Base-by-base conservation (phyloP, 2,113 vertebrate genomes). In the Otolemur garnettii region DNA sequence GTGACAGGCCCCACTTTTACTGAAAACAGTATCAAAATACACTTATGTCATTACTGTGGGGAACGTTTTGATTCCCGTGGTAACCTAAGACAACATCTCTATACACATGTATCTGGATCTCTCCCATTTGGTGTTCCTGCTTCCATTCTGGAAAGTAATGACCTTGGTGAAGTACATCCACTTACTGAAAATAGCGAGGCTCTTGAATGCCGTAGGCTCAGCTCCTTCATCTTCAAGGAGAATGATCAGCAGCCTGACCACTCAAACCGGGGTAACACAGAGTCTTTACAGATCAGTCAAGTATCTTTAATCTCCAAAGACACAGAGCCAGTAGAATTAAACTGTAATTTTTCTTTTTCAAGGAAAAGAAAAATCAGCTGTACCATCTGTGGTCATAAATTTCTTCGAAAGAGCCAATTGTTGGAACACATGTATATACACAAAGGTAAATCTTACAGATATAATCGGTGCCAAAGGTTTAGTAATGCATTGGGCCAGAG, bases 371-470 rank as follows among this genome's bases (percentile, higher is more conserved):
- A 99, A 98, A 98, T 99, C 66, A 98, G 98, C 50, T 99, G 99
- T 94, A 99, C 98, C 0, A 97, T 99, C 79, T 99, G 99, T 75
- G 99, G 99, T 97, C 98, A 99, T 95, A 97, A 98, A 5, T 99
- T 99, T 90, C 97, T 99, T 62, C 99, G 99, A 68, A 99, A 99
- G 98, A 99, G 99, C 95, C 99, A 99, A 95, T 98, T 99, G 97
- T 99, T 99, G 69, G 99, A 99, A 91, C 99, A 99, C 98, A 99
- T 99, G 99, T 99, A 99, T 97, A 98, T 98, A 0, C 99, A 99
- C 98, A 99, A 99, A 18, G 99, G 99, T 57, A 99, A 99, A 86
- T 98, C 99, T 11, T 98, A 99, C 90, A 99, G 99, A 81, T 98
- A 98, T n/a, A 97, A 98, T 96, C 99, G 98, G 88, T 99, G 99